Evolutionary conservation across 2,797 vertebrate species (phyloP).

Genomic region (Squalus acanthias): DNA sequence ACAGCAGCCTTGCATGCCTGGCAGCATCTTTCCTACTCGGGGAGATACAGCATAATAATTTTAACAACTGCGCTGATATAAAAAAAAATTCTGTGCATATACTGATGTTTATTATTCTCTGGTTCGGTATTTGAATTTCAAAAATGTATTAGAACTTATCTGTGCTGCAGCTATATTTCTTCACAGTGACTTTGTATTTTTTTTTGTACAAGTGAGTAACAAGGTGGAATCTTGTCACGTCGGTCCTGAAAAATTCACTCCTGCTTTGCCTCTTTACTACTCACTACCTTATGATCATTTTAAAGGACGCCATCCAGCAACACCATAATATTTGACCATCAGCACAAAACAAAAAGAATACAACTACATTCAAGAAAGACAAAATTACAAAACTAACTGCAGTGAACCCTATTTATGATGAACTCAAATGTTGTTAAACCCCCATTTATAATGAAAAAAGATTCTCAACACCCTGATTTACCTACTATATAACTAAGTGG

Average conservation of each 20-base stretch:
- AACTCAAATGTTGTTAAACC: neutral
- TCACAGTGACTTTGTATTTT: neutral
- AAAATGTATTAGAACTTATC: neutral
- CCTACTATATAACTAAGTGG: neutral
- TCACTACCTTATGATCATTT: neutral
- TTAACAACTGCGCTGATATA: neutral
- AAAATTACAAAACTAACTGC: neutral
- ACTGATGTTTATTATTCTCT: neutral
- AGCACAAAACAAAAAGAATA: neutral
- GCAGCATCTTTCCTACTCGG: neutral
- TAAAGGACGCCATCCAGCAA: neutral
- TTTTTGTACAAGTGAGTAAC: neutral
- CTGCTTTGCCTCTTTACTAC: neutral
- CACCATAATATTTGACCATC: neutral
- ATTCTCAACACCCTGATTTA: neutral
- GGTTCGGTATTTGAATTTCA: neutral
- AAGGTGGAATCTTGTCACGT: neutral
- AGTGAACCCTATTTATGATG: neutral
- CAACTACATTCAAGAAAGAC: neutral
- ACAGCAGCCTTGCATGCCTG: slow-evolving; percentile 16
- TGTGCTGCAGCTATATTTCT: neutral
- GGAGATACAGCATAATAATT: neutral
- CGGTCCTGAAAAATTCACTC: neutral
- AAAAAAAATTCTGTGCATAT: neutral
- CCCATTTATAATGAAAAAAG: neutral